phyloP scores from a whole-genome alignment of 2,797 vertebrate species.

The Anas bernieri region DNA sequence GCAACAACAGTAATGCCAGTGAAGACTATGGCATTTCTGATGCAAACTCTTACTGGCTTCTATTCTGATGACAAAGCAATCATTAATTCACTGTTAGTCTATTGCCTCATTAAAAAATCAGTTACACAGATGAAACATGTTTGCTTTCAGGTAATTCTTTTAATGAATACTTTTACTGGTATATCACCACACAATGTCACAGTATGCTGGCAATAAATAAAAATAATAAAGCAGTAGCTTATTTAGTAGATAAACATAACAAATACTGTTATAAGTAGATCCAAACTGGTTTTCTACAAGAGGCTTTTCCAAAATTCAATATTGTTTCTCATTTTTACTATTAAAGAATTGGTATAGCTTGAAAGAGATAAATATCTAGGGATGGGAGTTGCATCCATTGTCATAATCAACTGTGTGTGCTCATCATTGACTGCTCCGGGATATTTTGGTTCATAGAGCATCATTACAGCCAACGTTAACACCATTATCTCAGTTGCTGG shows the following conservation, averaged over 20 bases:
- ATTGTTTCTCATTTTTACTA: background rate
- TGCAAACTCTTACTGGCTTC: background rate
- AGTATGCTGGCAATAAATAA: background rate
- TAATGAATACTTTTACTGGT: background rate
- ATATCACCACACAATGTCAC: background rate
- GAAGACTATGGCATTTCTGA: background rate
- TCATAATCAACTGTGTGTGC: background rate
- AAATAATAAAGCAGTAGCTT: background rate
- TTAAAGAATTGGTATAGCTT: background rate
- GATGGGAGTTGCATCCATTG: background rate
- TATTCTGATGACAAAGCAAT: background rate
- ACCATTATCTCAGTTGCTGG: background rate
- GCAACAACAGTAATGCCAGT: background rate
- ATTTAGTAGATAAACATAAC: background rate
- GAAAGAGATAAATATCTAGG: background rate
- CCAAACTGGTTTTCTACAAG: background rate
- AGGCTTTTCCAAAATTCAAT: background rate
- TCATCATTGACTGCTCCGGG: background rate
- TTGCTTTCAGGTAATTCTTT: background rate
- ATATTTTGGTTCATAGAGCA: background rate
- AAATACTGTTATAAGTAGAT: background rate
- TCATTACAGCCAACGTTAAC: background rate
- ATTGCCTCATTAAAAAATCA: slow-evolving; percentile 15
- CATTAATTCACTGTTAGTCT: background rate
- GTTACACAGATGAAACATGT: background rate